Base-by-base conservation (phyloP, 2,888 invertebrate genomes). In the Ferdinandea cuprea region DNA sequence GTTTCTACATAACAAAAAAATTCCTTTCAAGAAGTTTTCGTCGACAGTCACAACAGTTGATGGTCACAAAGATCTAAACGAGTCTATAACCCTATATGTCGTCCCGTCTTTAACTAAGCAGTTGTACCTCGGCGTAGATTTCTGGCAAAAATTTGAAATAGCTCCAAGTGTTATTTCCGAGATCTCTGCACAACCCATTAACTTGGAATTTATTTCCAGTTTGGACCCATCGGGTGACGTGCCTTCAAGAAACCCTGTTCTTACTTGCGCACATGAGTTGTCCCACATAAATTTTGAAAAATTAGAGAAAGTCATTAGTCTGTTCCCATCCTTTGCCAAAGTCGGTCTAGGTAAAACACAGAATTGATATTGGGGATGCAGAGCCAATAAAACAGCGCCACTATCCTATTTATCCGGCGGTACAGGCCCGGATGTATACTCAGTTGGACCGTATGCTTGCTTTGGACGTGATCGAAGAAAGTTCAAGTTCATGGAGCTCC, bases 341-440 rank as follows among this genome's bases (percentile, higher is more conserved):
- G 0, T 44, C 3, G 66, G 66, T 2, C 3, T 42, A 7, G 40
- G 40, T 0, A 42, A 5, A 15, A 15, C 15, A 1, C 15, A 8
- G 7, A 3, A 66, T 66, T 9, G 54, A 65, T 6, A 63, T 46
- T 9, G 28, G 37, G 13, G 59, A 35, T 21, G 48, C 17, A 6
- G 7, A 13, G 17, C 42, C 42, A 17, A 15, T 17, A 15, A 42
- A 15, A 42, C 42, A 17, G 3, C 35, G 63, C n/a, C 30, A n/a
- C n/a, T n/a, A n/a, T n/a, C n/a, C n/a, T n/a, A n/a, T n/a, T n/a
- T n/a, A n/a, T n/a, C n/a, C n/a, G n/a, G n/a, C n/a, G n/a, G n/a
- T n/a, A n/a, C n/a, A n/a, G n/a, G n/a, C n/a, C n/a, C n/a, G n/a
- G n/a, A n/a, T n/a, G n/a, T n/a, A n/a, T n/a, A n/a, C n/a, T n/a